phyloP scores from a whole-genome alignment of 2,888 invertebrate species.

The Nemurella pictetii region DNA sequence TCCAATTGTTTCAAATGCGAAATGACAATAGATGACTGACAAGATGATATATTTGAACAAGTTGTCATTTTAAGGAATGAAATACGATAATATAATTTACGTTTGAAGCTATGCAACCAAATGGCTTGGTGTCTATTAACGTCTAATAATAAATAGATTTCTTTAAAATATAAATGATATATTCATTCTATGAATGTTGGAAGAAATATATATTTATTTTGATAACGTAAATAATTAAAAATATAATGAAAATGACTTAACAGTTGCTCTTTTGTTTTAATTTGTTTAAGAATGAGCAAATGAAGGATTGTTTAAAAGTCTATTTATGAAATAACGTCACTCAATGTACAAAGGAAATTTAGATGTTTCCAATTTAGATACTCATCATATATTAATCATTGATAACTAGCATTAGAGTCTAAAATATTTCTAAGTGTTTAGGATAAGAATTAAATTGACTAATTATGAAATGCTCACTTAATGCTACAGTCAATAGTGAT shows the following conservation, averaged over 20 bases:
- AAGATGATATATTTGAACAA: not conserved
- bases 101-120: slow-evolving; percentile 1
- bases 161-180: slow-evolving; percentile 23
- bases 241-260: slow-evolving; percentile 4
- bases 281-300: slow-evolving; percentile 30
- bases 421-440: slow-evolving; percentile 6
- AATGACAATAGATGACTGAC: not conserved
- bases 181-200: slow-evolving; percentile 28
- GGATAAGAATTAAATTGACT: not conserved
- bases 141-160: slow-evolving; percentile 6
- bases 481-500: not conserved
- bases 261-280: slow-evolving; percentile 23
- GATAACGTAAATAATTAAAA: slow-evolving; percentile 7
- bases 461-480: slow-evolving; percentile 5
- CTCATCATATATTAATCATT: not conserved
- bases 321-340: slow-evolving; percentile 26
- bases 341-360: slow-evolving; percentile 37
- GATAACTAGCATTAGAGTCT: not conserved
- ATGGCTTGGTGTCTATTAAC: not conserved
- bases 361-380: slow-evolving; percentile 19
- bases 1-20: not conserved
- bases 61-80: slow-evolving; percentile 1
- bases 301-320: slow-evolving; percentile 9
- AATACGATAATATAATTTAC: not conserved
- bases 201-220: slow-evolving; percentile 28